Evolutionary conservation across 2,113 vertebrate genomes (phyloP), one percentile per base, ranked within the genome.

Genomic region (Bombycilla garrulus): DNA sequence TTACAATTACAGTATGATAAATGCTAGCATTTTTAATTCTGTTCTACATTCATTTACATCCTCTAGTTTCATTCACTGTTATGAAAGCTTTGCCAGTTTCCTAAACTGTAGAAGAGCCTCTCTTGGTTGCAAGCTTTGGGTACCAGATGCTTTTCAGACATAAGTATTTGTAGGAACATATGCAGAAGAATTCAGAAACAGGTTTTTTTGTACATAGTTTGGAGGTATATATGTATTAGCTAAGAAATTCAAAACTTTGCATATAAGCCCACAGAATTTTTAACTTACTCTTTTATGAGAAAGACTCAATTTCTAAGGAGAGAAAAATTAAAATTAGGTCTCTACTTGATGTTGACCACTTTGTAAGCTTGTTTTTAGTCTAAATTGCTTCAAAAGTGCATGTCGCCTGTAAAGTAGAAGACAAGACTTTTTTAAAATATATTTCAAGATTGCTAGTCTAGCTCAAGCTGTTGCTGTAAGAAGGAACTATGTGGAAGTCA

Each of bases 401-500:
- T 23, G 4, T 21, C 73, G 31, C 12, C 12, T 65, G 20, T 50
- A 44, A 81, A 22, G 6, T 48, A 24, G 17, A 40, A 14, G 51
- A 29, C 0, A 47, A 58, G 16, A 33, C 1, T 2, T 66, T 26
- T 38, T 38, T 10, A 38, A 1, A 5, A 50, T n/a, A 40, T 1
- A n/a, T 45, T 77, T 77, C 20, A 83, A 33, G 14, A 35, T 22
- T 73, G 3, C 28, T 60, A 71, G 19, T 56, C 20, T 66, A 81
- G 33, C 15, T 84, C 13, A 61, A 54, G 10, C 10, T 79, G 20
- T 18, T 66, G 13, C 10, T 64, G 51, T 51, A 80, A 42, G 47
- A 74, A 72, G 60, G 36, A 57, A 6, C 11, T 65, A 16, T 50
- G 17, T 65, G 18, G 21, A 83, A 60, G n/a, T n/a, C 25, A 51